Percentiles rank a stretch among this genome's conserved stretches.
These are phyloP conservation scores for Accipiter virgatus DNA, from an alignment of 2,113 vertebrate genomes.

Conservation along the genomic window DNA sequence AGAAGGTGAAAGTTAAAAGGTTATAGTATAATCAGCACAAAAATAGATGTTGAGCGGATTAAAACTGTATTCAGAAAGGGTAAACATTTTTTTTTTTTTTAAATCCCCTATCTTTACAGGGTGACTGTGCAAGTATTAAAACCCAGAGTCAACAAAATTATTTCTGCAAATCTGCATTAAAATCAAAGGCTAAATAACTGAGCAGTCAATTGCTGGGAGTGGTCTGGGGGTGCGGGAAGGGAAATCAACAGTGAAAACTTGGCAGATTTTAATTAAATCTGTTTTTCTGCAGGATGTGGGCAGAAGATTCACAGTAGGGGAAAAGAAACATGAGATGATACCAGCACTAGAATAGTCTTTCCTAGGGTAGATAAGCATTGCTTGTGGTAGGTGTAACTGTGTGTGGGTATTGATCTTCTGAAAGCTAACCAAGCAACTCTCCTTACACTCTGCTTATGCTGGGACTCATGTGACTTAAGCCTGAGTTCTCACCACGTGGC, in stretches of 20 bases:
- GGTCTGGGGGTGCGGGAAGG: background rate
- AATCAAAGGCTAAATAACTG: background rate
- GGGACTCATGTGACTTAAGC: background rate
- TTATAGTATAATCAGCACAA: background rate
- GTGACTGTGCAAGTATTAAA: background rate
- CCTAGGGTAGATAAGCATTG: background rate
- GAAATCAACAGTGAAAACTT: background rate
- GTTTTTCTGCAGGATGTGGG: background rate
- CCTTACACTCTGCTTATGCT: background rate
- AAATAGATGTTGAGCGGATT: background rate
- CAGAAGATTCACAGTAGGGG: background rate
- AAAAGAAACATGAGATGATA: background rate
- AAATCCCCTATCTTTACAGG: background rate
- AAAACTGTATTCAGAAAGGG: background rate
- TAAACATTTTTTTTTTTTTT: background rate
- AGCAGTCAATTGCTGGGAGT: background rate
- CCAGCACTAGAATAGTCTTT: background rate
- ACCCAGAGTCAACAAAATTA: constrained; percentile 12
- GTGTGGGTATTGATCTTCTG: background rate
- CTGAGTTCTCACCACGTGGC: rapidly evolving
- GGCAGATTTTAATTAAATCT: background rate
- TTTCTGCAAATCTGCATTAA: background rate
- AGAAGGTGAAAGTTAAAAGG: background rate
- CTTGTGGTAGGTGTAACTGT: background rate
- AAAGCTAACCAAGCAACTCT: background rate